Evolutionary conservation across 2,888 invertebrate species (phyloP).

Genomic region (Drosophila antonietae): DNA sequence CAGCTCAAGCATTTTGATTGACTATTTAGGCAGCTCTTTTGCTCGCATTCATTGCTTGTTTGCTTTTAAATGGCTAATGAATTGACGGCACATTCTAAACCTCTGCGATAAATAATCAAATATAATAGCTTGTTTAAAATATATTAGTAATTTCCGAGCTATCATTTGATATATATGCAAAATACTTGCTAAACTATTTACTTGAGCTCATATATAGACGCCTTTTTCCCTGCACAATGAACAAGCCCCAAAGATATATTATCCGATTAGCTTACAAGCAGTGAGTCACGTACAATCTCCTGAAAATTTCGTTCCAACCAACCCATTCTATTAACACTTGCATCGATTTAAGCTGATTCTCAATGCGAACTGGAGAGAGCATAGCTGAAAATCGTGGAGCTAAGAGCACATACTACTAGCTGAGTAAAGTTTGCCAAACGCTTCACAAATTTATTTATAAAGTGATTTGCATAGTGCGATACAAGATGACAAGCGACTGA

Average conservation of each 20-base stretch:
- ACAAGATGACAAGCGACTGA: slow-evolving; percentile 43
- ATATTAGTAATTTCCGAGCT: not conserved
- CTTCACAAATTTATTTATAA: slow-evolving; percentile 74
- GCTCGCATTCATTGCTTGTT: slow-evolving; percentile 20
- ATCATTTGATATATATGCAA: not conserved
- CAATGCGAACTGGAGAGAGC: slow-evolving; percentile 26
- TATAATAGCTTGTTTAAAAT: not conserved
- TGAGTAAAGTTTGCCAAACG: slow-evolving; percentile 46
- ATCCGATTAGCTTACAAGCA: slow-evolving; percentile 43
- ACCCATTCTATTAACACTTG: slow-evolving; percentile 57
- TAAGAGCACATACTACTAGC: slow-evolving; percentile 8
- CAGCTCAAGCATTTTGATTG: slow-evolving; percentile 37
- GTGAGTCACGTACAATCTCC: slow-evolving; percentile 23
- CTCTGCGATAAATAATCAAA: not conserved
- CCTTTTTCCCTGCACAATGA: slow-evolving; percentile 14
- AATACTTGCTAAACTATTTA: slow-evolving; percentile 7
- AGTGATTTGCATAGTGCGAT: slow-evolving; percentile 74
- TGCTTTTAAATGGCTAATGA: slow-evolving; percentile 32
- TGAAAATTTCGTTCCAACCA: too few species aligned
- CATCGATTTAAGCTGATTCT: slow-evolving; percentile 63
- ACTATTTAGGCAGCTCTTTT: slow-evolving; percentile 36
- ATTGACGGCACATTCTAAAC: not conserved
- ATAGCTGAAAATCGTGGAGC: slow-evolving; percentile 5
- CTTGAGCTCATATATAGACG: not conserved
- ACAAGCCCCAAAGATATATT: slow-evolving; percentile 27